phyloP scores from a whole-genome alignment of 2,888 invertebrate species.

The Drosophila pseudotalamancana region DNA sequence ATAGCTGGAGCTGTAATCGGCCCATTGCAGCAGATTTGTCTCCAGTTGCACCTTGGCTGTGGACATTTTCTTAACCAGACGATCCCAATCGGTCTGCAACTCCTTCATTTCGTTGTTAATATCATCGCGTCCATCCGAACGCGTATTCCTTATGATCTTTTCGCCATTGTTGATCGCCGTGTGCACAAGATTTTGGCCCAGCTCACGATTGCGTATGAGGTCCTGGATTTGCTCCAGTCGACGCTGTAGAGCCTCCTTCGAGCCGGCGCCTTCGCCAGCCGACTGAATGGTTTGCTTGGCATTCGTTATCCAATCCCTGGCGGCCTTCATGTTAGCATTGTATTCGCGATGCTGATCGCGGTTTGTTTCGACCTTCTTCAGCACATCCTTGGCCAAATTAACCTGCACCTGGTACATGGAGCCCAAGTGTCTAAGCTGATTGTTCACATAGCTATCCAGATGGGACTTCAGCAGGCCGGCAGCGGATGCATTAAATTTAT shows the following conservation, averaged over 20 bases:
- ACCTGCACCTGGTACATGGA: constrained; percentile 95
- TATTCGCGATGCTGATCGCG: constrained; percentile 93
- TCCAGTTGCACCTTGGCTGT: constrained; percentile 96
- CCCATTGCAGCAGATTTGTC: constrained; percentile 96
- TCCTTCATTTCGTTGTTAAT: constrained; percentile 95
- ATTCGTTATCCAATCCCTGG: constrained; percentile 93
- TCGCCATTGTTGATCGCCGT: constrained; percentile 95
- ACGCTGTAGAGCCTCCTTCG: constrained; percentile 92
- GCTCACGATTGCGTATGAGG: constrained; percentile 91
- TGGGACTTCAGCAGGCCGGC: constrained; percentile 91
- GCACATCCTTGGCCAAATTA: constrained; percentile 94
- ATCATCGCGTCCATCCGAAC: constrained; percentile 94
- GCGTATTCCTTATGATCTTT: constrained; percentile 93
- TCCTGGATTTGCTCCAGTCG: constrained; percentile 92
- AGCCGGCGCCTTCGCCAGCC: constrained; percentile 92
- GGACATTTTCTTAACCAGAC: constrained; percentile 95
- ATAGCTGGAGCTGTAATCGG: constrained; percentile 97
- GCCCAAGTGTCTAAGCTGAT: constrained; percentile 93
- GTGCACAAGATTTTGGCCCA: constrained; percentile 94
- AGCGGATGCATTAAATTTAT: constrained; percentile 92
- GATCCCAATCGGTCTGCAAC: constrained; percentile 96
- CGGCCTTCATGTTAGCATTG: constrained; percentile 90
- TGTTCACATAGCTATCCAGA: constrained; percentile 93
- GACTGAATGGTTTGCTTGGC: constrained; percentile 92
- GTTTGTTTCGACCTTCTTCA: constrained; percentile 95